A percentile compares a stretch with the other conserved stretches of the same genome.
Conservation (phyloP, 2,888 invertebrate genomes). For the Campaea margaritaria region DNA sequence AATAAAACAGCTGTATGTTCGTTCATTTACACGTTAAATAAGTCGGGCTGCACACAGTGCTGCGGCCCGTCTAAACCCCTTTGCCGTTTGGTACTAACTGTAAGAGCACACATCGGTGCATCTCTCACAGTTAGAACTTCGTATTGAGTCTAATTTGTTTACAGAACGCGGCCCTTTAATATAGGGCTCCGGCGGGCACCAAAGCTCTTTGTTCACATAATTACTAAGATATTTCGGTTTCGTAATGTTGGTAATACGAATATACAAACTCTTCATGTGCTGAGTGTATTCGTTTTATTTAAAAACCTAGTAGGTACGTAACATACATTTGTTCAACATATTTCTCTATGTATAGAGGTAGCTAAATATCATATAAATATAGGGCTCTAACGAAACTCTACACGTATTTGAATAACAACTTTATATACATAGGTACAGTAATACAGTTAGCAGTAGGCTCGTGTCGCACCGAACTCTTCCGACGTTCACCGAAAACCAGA, state of each 20-base stretch:
- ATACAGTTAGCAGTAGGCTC: background rate
- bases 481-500: slow-evolving; percentile 54
- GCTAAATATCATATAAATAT: too few species aligned
- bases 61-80: slow-evolving; percentile 35
- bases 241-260: slow-evolving; percentile 56
- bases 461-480: slow-evolving; percentile 31
- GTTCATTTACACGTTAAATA: slow-evolving; percentile 40
- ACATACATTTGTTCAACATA: too few species aligned
- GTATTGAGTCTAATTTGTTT: slow-evolving; percentile 77
- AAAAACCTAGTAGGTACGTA: too few species aligned
- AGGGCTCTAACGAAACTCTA: too few species aligned
- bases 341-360: too few species aligned
- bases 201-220: slow-evolving; percentile 69
- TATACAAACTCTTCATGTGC: slow-evolving; percentile 18
- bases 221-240: slow-evolving; percentile 57
- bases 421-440: background rate
- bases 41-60: slow-evolving; percentile 31
- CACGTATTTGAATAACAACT: too few species aligned
- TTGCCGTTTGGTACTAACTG: slow-evolving; percentile 58
- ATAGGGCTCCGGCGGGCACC: slow-evolving; percentile 63
- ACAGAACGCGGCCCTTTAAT: slow-evolving; percentile 70
- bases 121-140: slow-evolving; percentile 67
- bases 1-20: slow-evolving; percentile 34
- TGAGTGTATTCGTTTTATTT: background rate
- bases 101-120: slow-evolving; percentile 66